Conservation (phyloP, 2,888 invertebrate species). For the Phortica okadai region DNA sequence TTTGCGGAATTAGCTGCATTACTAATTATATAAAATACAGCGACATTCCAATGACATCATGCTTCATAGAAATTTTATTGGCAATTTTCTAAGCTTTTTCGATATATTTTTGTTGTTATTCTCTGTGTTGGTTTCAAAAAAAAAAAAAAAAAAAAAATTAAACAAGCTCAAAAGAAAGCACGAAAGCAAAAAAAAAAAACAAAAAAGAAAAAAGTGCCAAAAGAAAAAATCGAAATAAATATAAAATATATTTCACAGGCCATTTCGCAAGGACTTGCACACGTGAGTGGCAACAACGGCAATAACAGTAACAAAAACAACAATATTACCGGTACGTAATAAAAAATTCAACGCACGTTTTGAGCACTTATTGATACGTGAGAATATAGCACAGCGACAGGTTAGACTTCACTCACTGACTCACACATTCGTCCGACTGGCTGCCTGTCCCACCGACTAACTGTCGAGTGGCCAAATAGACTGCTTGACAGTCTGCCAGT, state of each 20-base stretch:
- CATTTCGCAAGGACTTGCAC: conserved; percentile 12
- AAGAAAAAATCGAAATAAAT: conserved; percentile 15
- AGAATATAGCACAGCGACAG: conserved; percentile 61
- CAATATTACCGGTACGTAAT: conserved; percentile 42
- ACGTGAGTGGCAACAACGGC: background rate
- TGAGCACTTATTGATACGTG: conserved; percentile 68
- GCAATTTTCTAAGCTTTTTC: background rate
- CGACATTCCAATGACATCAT: too few species aligned
- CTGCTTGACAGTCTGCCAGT: background rate
- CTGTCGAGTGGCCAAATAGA: background rate
- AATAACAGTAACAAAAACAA: too few species aligned
- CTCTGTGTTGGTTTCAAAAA: background rate
- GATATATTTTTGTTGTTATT: background rate
- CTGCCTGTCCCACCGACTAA: background rate
- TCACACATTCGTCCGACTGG: background rate
- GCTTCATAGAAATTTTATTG: background rate
- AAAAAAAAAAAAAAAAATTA: background rate
- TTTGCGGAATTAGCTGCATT: background rate
- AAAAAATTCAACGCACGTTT: conserved; percentile 68
- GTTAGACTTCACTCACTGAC: conserved; percentile 41
- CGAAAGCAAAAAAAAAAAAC: background rate
- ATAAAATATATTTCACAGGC: conserved; percentile 24
- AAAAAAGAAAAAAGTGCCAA: background rate
- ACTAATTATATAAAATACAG: background rate
- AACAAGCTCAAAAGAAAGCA: background rate